These are phyloP conservation scores for Zaprionus bogoriensis DNA, from an alignment of 2,888 invertebrate genomes.

Conservation along the genomic window DNA sequence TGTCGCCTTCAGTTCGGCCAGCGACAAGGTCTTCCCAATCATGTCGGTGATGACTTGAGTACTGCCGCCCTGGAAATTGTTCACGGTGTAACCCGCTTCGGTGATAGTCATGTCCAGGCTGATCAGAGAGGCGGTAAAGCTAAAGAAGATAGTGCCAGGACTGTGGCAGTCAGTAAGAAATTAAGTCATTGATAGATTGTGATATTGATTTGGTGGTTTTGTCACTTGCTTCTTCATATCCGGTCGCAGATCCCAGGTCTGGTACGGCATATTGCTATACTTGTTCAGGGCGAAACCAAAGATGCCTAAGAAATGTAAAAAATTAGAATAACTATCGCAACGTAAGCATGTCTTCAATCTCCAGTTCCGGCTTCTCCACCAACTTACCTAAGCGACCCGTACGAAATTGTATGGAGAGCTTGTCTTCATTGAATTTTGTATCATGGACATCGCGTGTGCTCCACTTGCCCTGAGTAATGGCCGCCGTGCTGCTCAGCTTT, in stretches of 20 bases:
- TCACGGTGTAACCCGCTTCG: conserved; percentile 81
- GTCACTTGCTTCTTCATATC: conserved; percentile 83
- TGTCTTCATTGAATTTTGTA: conserved; percentile 92
- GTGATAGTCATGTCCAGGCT: conserved; percentile 85
- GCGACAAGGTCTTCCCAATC: conserved; percentile 77
- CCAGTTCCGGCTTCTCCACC: too few relatives aligned
- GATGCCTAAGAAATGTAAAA: too few relatives aligned
- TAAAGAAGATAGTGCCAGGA: conserved; percentile 82
- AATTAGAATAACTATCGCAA: too few relatives aligned
- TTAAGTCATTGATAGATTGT: neutral
- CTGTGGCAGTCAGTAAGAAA: conserved; percentile 44
- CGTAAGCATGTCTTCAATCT: too few relatives aligned
- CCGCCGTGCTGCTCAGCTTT: conserved; percentile 55
- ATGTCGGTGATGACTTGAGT: conserved; percentile 80
- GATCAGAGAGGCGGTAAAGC: conserved; percentile 85
- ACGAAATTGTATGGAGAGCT: conserved; percentile 89
- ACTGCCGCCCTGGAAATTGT: conserved; percentile 82
- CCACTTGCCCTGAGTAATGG: conserved; percentile 85
- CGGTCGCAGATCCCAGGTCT: conserved; percentile 92
- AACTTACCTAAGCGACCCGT: conserved; percentile 86
- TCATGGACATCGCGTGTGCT: conserved; percentile 89
- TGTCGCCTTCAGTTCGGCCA: conserved; percentile 78
- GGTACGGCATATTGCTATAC: conserved; percentile 92
- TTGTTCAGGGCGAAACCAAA: conserved; percentile 89
- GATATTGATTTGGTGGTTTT: too few relatives aligned